Conservation (phyloP, 2,888 invertebrate genomes). For the Drosophila mayaguana region DNA sequence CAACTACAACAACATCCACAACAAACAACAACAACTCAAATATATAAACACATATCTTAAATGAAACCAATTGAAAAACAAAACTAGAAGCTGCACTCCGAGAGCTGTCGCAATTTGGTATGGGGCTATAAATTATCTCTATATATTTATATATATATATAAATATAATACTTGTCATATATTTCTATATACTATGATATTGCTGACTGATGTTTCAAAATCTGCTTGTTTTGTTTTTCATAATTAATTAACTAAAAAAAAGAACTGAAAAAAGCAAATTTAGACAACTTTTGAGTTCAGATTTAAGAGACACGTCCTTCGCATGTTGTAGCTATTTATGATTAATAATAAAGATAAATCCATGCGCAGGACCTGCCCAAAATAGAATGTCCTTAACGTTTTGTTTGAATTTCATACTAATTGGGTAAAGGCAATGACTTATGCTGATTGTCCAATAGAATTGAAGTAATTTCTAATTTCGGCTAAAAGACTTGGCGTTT, state of each 20-base stretch:
- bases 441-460: conserved; percentile 1
- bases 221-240: conserved; percentile 76
- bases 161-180: conserved; percentile 9
- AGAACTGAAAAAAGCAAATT: conserved; percentile 4
- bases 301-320: conserved; percentile 16
- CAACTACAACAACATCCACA: conserved; percentile 21
- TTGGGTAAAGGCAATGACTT: background rate
- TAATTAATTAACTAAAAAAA: conserved; percentile 25
- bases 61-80: conserved; percentile 56
- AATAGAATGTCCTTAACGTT: conserved; percentile 15
- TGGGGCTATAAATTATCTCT: conserved; percentile 69
- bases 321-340: conserved; percentile 17
- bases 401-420: background rate
- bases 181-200: conserved; percentile 44
- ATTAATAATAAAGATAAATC: conserved; percentile 17
- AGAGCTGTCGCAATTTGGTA: conserved; percentile 86
- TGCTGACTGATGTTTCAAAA: conserved; percentile 71
- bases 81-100: conserved; percentile 85
- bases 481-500: conserved; percentile 14
- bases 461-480: background rate
- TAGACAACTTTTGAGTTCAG: conserved; percentile 20
- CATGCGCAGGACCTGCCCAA: conserved; percentile 28
- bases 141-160: conserved; percentile 14
- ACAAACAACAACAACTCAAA: conserved; percentile 28
- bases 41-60: background rate